phyloP scores from a whole-genome alignment of 2,797 vertebrate genomes.

The Smutsia gigantea region DNA sequence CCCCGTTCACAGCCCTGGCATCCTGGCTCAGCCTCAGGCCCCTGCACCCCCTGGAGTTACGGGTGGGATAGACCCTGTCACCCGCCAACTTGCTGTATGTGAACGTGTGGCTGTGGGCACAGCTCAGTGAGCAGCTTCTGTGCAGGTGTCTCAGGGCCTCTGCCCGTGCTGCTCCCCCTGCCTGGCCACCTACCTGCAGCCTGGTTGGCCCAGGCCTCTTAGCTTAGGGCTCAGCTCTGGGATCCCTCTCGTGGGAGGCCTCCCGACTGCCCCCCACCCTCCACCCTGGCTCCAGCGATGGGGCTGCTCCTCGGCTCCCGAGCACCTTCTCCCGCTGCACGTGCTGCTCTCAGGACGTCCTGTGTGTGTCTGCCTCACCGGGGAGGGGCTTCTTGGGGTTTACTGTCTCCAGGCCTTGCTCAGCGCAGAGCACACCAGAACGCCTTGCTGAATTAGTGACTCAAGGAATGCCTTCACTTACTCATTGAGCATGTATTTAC shows the following conservation, averaged over 20 bases:
- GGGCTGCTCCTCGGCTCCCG: background rate
- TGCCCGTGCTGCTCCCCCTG: background rate
- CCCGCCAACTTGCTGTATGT: background rate
- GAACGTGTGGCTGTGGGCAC: background rate
- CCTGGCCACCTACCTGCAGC: background rate
- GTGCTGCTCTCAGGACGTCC: background rate
- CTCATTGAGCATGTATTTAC: background rate
- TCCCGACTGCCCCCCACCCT: background rate
- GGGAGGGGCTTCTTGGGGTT: background rate
- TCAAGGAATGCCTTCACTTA: background rate
- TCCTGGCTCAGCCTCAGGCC: background rate
- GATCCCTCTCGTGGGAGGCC: background rate
- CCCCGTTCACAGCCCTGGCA: background rate
- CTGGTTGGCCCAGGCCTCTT: background rate
- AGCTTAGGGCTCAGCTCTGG: background rate
- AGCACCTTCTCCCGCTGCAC: background rate
- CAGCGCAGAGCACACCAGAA: background rate
- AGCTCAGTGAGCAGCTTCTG: background rate
- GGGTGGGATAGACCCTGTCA: rapidly evolving
- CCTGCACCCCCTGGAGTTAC: background rate
- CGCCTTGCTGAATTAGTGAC: background rate
- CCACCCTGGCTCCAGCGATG: background rate
- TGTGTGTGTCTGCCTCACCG: background rate
- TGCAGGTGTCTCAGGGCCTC: background rate
- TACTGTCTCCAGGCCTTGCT: background rate